Evolutionary conservation across 1,140 invertebrate genomes (phyloP).

Genomic region (Lerema accius): DNA sequence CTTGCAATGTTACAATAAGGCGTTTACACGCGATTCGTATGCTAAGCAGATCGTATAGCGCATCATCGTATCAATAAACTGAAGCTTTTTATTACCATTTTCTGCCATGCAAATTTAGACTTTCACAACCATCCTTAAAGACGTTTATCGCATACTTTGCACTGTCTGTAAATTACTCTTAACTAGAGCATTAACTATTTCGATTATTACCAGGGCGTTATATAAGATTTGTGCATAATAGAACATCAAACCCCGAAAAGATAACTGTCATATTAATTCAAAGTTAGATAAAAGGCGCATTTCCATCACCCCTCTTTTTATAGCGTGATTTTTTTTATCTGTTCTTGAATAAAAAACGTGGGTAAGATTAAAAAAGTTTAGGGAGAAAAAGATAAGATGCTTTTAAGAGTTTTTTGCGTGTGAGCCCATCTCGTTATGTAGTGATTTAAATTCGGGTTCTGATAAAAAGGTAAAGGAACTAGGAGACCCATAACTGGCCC

Average conservation of each 20-base stretch:
- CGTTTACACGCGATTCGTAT: constrained; percentile 26
- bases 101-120: not conserved
- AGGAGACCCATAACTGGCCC: too few relatives aligned
- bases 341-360: constrained; percentile 59
- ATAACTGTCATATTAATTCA: constrained; percentile 68
- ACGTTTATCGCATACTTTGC: not conserved
- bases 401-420: constrained; percentile 8
- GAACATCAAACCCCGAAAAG: constrained; percentile 54
- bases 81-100: not conserved
- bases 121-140: not conserved
- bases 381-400: constrained; percentile 28
- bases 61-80: constrained; percentile 35
- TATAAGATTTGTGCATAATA: constrained; percentile 52
- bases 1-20: constrained; percentile 14
- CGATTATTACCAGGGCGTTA: constrained; percentile 65
- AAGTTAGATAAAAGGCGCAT: constrained; percentile 37
- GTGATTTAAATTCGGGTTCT: constrained; percentile 25
- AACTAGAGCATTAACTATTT: constrained; percentile 38
- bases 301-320: constrained; percentile 59
- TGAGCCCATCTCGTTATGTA: constrained; percentile 28
- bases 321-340: constrained; percentile 48
- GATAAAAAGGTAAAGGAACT: too few relatives aligned
- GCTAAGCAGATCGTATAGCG: constrained; percentile 28
- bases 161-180: constrained; percentile 25
- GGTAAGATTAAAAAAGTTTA: constrained; percentile 51